Conservation (phyloP, 2,113 vertebrate genomes). For the Isurus oxyrinchus region DNA sequence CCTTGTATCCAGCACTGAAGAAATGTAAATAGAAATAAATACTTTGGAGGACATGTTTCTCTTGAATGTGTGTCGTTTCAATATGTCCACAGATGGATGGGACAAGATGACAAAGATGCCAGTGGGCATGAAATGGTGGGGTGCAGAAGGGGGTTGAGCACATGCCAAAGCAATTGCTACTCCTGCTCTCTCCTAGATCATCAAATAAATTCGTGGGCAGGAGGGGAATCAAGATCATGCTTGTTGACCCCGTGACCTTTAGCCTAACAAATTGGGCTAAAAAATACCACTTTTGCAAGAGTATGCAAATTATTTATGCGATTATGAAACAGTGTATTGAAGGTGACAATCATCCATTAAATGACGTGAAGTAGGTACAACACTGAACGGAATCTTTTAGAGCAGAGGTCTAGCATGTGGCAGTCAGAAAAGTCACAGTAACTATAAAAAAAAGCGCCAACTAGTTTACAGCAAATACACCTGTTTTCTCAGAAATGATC, state of each 20-base stretch:
- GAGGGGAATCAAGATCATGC: background rate
- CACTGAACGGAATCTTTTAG: slow-evolving; percentile 40
- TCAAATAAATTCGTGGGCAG: background rate
- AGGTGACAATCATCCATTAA: background rate
- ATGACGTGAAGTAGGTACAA: background rate
- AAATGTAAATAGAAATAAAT: background rate
- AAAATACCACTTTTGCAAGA: background rate
- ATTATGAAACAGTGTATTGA: background rate
- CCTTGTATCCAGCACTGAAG: background rate
- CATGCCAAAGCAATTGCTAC: background rate
- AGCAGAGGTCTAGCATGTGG: slow-evolving; percentile 41
- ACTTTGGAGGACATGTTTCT: background rate
- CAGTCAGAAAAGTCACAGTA: slow-evolving; percentile 46
- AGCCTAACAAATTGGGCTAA: background rate
- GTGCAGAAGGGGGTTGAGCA: too few relatives aligned
- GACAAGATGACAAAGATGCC: background rate
- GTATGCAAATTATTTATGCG: background rate
- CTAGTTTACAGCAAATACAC: slow-evolving; percentile 46
- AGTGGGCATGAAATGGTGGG: background rate
- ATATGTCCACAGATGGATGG: background rate
- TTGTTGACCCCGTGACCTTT: background rate
- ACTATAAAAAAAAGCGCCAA: slow-evolving; percentile 38
- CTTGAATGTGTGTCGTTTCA: background rate
- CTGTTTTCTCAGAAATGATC: slow-evolving; percentile 51
- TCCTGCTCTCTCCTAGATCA: background rate